Percentiles rank a stretch among this genome's conserved stretches.
These are phyloP conservation scores for Bradypus variegatus DNA, from an alignment of 2,797 vertebrate genomes.

Conservation along the genomic window DNA sequence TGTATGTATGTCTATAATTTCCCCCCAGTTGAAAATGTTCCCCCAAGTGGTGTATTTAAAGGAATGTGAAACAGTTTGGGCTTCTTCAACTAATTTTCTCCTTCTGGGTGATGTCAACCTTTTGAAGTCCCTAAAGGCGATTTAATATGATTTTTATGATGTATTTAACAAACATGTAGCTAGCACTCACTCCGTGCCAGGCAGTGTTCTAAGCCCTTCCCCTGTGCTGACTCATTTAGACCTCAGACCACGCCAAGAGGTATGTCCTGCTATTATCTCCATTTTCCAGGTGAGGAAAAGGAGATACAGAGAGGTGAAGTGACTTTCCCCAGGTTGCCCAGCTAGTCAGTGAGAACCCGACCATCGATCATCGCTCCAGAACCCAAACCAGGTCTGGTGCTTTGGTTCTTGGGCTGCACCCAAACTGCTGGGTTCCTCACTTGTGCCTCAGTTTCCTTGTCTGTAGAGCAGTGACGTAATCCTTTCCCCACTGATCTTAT, in stretches of 20 bases:
- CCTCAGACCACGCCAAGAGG: not conserved
- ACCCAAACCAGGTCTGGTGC: not conserved
- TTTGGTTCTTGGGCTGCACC: not conserved
- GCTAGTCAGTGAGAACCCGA: not conserved
- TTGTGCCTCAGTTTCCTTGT: not conserved
- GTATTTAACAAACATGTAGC: not conserved
- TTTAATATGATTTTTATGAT: not conserved
- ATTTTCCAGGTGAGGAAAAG: conserved; percentile 4
- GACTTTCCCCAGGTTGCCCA: not conserved
- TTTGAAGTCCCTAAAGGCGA: not conserved
- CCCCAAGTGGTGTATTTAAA: not conserved
- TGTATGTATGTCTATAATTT: not conserved
- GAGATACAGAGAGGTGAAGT: not conserved
- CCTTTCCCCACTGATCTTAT: not conserved
- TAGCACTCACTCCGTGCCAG: not conserved
- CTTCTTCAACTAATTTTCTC: not conserved
- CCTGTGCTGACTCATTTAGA: not conserved
- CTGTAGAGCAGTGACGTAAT: not conserved
- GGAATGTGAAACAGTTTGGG: not conserved
- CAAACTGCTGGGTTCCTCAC: not conserved
- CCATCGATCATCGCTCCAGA: not conserved
- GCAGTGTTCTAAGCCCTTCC: not conserved
- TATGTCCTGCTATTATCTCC: not conserved
- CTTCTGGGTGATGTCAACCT: not conserved
- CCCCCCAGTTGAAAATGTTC: not conserved